Percentiles rank a stretch among this genome's conserved stretches.
These are phyloP conservation scores for Erythrocercus mccallii DNA, from an alignment of 2,113 vertebrate species.

Conservation along the genomic window DNA sequence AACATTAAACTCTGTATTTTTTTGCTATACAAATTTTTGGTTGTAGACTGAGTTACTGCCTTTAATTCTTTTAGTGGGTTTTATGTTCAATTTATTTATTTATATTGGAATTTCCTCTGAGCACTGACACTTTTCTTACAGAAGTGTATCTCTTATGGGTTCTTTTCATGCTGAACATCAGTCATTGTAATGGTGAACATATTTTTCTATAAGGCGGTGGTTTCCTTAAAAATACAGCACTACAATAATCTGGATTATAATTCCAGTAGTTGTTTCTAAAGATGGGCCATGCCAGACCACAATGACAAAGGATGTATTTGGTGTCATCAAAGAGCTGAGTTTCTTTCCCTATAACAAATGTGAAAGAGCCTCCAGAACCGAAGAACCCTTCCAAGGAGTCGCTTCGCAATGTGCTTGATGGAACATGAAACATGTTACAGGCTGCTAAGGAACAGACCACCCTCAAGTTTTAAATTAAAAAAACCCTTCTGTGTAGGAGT, in stretches of 20 bases:
- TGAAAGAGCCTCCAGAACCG: neutral
- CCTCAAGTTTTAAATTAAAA: neutral
- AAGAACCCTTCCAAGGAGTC: neutral
- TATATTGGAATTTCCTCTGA: constrained; percentile 23
- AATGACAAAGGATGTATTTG: neutral
- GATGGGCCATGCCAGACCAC: neutral
- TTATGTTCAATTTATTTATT: constrained; percentile 44
- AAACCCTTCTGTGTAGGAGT: neutral
- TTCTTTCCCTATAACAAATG: neutral
- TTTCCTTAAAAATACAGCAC: neutral
- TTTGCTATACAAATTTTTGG: neutral
- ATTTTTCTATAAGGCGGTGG: neutral
- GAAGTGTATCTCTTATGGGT: neutral
- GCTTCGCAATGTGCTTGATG: rapidly evolving
- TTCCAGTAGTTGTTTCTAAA: neutral
- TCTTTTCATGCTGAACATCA: neutral
- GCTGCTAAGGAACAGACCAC: neutral
- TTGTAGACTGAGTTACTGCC: neutral
- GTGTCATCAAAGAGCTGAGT: neutral
- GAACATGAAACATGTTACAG: neutral
- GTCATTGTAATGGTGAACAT: neutral
- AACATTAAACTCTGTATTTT: neutral
- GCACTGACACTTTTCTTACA: constrained; percentile 57
- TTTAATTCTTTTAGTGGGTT: neutral
- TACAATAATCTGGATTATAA: neutral